Conservation (phyloP, 2,797 vertebrate genomes). For the Acrossocheilus wenchowensis region DNA sequence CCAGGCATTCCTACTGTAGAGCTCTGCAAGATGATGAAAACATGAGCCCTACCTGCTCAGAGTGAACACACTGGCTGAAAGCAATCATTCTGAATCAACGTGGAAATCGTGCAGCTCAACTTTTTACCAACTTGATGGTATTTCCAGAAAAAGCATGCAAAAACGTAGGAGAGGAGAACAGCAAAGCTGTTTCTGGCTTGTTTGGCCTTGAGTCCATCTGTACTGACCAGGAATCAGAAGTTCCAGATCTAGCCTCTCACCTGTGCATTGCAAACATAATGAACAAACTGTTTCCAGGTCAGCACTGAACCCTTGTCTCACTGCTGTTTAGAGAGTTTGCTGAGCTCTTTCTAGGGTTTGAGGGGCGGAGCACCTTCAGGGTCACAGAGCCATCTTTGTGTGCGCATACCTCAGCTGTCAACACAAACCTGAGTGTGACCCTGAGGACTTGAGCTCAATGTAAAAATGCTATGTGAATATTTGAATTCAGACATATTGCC, state of each 20-base stretch:
- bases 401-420: conserved; percentile 59
- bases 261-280: background rate
- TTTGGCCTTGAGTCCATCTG: background rate
- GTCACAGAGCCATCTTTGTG: conserved; percentile 58
- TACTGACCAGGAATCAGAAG: background rate
- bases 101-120: background rate
- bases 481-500: background rate
- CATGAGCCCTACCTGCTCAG: conserved; percentile 29
- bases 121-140: background rate
- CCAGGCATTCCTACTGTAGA: background rate
- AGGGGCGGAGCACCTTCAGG: conserved; percentile 30
- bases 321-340: conserved; percentile 30
- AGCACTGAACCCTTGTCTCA: background rate
- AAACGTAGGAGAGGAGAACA: background rate
- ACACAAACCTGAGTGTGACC: conserved; percentile 1
- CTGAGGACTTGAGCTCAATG: background rate
- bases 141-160: background rate
- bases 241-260: background rate
- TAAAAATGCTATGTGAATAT: background rate
- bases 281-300: conserved; percentile 9
- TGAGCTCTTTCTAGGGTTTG: conserved; percentile 31
- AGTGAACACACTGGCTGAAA: conserved; percentile 15
- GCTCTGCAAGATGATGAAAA: background rate
- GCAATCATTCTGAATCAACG: conserved; percentile 16
- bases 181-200: background rate